phyloP scores from a whole-genome alignment of 64 coral and sea anemone species.

The Montipora sp. region DNA sequence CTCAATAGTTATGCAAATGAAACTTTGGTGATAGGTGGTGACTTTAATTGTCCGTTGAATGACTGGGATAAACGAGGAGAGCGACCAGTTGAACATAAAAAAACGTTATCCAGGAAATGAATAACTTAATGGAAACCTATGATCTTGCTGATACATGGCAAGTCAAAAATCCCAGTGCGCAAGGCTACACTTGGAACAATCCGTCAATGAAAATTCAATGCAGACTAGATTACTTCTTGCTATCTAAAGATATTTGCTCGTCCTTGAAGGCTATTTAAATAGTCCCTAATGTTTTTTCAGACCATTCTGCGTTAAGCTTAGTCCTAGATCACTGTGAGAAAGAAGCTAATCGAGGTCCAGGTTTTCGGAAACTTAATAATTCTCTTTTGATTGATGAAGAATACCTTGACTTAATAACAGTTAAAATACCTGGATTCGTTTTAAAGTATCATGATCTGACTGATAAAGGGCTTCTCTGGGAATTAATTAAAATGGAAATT shows the following conservation, averaged over 20 bases:
- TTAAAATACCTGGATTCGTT: too few species aligned
- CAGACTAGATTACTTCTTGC: neutral
- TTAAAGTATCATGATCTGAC: too few species aligned
- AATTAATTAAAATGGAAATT: too few species aligned
- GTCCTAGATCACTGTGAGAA: neutral
- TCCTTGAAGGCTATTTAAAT: too few species aligned
- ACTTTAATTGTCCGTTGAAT: neutral
- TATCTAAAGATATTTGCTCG: too few species aligned
- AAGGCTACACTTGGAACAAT: constrained; percentile 1
- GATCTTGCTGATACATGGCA: neutral
- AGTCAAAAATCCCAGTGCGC: neutral
- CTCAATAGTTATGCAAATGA: neutral
- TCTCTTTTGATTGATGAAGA: too few species aligned
- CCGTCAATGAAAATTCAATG: constrained; percentile 15
- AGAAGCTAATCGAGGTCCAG: neutral
- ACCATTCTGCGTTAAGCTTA: too few species aligned
- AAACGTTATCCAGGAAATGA: neutral
- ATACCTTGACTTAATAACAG: too few species aligned
- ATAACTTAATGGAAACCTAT: neutral
- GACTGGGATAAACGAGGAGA: neutral
- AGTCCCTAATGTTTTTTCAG: too few species aligned
- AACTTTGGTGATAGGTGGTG: neutral
- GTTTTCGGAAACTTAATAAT: neutral
- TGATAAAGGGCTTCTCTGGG: too few species aligned
- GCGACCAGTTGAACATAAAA: neutral